phyloP scores from a whole-genome alignment of 2,888 invertebrate species.

The Chloroclysta siterata region DNA sequence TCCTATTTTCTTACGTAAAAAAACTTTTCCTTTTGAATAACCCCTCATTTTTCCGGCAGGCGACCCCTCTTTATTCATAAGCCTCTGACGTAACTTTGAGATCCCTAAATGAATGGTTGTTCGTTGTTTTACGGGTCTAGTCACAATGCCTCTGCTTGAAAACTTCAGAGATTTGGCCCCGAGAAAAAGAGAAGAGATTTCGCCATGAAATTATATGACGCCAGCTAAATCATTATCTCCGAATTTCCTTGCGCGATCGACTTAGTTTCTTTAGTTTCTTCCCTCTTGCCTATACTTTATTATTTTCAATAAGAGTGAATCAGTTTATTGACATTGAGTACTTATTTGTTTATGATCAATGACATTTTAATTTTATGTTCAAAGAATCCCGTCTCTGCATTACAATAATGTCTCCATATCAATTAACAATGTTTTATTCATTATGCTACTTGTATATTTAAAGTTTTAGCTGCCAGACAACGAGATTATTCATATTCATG shows the following conservation, averaged over 20 bases:
- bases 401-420: slow-evolving; percentile 18
- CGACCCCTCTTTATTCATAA: slow-evolving; percentile 82
- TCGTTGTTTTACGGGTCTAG: slow-evolving; percentile 84
- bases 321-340: slow-evolving; percentile 9
- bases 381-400: slow-evolving; percentile 14
- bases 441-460: slow-evolving; percentile 17
- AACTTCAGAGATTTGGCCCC: slow-evolving; percentile 75
- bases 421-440: slow-evolving; percentile 39
- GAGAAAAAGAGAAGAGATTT: slow-evolving; percentile 63
- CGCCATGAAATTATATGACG: slow-evolving; percentile 62
- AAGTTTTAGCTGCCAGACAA: slow-evolving; percentile 1
- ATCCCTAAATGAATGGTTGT: slow-evolving; percentile 83
- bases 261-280: slow-evolving; percentile 9
- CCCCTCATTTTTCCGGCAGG: slow-evolving; percentile 72
- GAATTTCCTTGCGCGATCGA: slow-evolving; percentile 44
- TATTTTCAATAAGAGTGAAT: neutral
- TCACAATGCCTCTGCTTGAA: slow-evolving; percentile 78
- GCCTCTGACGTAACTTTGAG: slow-evolving; percentile 80
- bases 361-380: slow-evolving; percentile 12
- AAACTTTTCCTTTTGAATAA: slow-evolving; percentile 78
- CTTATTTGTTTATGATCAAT: slow-evolving; percentile 19
- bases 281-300: neutral
- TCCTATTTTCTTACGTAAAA: slow-evolving; percentile 72
- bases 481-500: slow-evolving; percentile 3
- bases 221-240: slow-evolving; percentile 59